phyloP scores from a whole-genome alignment of 2,888 invertebrate species.

The Villa cingulata region DNA sequence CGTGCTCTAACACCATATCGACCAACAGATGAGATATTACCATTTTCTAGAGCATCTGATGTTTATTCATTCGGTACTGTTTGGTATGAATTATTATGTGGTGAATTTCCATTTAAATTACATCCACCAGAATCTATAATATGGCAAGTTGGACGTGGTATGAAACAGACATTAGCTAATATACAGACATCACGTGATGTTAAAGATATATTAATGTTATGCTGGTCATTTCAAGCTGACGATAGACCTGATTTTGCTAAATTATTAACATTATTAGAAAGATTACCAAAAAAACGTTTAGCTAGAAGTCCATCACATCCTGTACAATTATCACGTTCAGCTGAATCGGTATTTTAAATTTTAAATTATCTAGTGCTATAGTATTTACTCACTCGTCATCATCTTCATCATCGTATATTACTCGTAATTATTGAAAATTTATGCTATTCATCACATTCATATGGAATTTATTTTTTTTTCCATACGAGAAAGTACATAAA shows the following conservation, averaged over 20 bases:
- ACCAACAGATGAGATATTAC: conserved; percentile 66
- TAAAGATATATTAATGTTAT: conserved; percentile 94
- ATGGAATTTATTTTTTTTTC: no score
- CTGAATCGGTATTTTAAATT: conserved; percentile 80
- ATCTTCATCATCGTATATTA: no score
- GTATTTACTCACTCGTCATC: no score
- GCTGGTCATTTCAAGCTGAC: conserved; percentile 79
- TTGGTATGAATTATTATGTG: conserved; percentile 94
- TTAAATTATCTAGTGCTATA: no score
- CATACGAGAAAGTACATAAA: no score
- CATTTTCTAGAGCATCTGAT: conserved; percentile 86
- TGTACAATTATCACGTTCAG: conserved; percentile 87
- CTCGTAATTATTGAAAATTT: no score
- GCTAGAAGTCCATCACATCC: conserved; percentile 98
- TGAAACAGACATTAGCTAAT: conserved; percentile 89
- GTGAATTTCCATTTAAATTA: conserved; percentile 90
- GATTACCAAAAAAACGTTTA: conserved; percentile 87
- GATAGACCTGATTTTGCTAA: conserved; percentile 86
- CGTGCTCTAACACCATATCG: conserved; percentile 65
- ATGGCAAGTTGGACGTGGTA: conserved; percentile 95
- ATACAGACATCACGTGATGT: conserved; percentile 91
- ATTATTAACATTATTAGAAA: conserved; percentile 71
- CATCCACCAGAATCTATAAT: conserved; percentile 91
- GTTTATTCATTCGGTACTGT: conserved; percentile 98
- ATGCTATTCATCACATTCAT: no score